Evolutionary conservation across 2,888 invertebrate genomes (phyloP).

Genomic region (Cosmia pyralina): DNA sequence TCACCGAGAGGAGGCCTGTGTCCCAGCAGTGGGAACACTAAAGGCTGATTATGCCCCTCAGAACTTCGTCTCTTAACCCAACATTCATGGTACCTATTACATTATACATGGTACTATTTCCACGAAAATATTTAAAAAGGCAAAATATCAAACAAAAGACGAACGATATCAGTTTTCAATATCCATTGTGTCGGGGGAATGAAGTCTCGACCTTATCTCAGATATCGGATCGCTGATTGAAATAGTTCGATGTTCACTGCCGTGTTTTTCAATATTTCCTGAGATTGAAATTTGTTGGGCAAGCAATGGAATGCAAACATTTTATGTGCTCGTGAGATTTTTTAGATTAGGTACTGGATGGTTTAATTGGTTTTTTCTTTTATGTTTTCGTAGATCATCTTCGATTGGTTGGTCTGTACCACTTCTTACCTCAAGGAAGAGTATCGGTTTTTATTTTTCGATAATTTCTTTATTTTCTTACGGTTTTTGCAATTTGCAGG

Average conservation of each 20-base stretch:
- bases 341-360: constrained; percentile 34
- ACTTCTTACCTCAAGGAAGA: background rate
- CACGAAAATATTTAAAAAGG: constrained; percentile 64
- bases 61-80: background rate
- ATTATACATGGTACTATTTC: too few relatives aligned
- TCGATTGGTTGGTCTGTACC: constrained; percentile 1
- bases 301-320: constrained; percentile 60
- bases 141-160: constrained; percentile 62
- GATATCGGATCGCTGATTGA: constrained; percentile 65
- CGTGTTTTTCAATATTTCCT: constrained; percentile 61
- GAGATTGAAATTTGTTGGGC: constrained; percentile 63
- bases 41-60: too few relatives aligned
- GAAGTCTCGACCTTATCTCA: constrained; percentile 66
- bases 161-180: constrained; percentile 61
- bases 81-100: constrained; percentile 9
- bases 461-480: too few relatives aligned
- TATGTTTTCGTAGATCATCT: constrained; percentile 13
- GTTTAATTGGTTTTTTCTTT: constrained; percentile 37
- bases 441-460: background rate
- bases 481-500: too few relatives aligned
- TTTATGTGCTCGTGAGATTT: constrained; percentile 47
- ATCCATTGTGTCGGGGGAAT: constrained; percentile 66
- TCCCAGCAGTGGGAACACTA: too few relatives aligned
- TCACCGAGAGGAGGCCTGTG: too few relatives aligned
- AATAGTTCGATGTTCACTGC: constrained; percentile 59